Evolutionary conservation across 2,888 invertebrate genomes (phyloP).

Genomic region (Microplitis deprimator): DNA sequence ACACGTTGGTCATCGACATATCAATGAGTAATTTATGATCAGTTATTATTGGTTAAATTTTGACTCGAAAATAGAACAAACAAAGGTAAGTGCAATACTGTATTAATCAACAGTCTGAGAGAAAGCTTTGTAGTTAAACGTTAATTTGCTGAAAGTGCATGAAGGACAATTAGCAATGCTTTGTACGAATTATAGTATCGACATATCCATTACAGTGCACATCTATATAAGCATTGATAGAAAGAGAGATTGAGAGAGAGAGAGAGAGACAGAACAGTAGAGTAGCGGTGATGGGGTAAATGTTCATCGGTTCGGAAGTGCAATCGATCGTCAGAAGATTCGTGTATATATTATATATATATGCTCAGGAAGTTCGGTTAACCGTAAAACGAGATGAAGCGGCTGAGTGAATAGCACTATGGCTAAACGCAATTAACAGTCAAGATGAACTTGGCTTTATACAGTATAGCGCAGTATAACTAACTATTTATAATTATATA

Average conservation of each 20-base stretch:
- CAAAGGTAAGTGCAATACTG: background rate
- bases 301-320: conserved; percentile 35
- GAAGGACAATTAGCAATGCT: conserved; percentile 16
- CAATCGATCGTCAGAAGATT: conserved; percentile 38
- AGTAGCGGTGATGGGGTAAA: conserved; percentile 17
- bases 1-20: background rate
- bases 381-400: conserved; percentile 41
- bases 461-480: conserved; percentile 15
- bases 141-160: conserved; percentile 8
- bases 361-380: conserved; percentile 29
- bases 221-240: background rate
- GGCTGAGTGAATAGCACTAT: conserved; percentile 31
- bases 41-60: background rate
- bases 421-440: conserved; percentile 35
- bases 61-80: background rate
- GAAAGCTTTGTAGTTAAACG: conserved; percentile 3
- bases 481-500: conserved; percentile 5
- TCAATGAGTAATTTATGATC: background rate
- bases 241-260: background rate
- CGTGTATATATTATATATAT: background rate
- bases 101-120: background rate
- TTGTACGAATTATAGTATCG: conserved; percentile 26
- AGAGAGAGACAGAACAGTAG: background rate
- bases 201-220: conserved; percentile 21
- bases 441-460: conserved; percentile 24